These are phyloP conservation scores for Eurois occulta DNA, from an alignment of 2,888 invertebrate species.

Conservation along the genomic window DNA sequence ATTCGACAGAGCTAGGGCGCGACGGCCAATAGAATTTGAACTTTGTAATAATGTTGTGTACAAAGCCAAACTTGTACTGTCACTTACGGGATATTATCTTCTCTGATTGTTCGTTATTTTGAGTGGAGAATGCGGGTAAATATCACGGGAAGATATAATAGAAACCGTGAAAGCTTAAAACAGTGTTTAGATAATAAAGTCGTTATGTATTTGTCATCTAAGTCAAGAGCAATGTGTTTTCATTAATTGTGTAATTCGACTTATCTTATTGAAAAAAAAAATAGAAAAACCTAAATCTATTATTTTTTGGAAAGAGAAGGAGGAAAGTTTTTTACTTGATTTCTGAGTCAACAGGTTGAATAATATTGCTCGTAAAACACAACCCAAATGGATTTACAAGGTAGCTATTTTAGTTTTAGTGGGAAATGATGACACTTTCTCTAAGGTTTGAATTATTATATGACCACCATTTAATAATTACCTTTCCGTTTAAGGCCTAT, in stretches of 20 bases:
- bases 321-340: background rate
- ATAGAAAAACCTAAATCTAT: background rate
- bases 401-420: background rate
- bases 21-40: fast-evolving
- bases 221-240: background rate
- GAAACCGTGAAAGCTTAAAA: no score
- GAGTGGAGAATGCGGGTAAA: no score
- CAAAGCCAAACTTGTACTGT: no score
- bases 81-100: no score
- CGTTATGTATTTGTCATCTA: background rate
- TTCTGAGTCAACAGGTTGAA: background rate
- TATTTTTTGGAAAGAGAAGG: background rate
- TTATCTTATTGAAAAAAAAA: background rate
- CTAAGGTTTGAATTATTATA: background rate
- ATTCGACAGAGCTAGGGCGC: background rate
- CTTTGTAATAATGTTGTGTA: no score
- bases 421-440: background rate
- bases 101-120: no score
- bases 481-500: background rate
- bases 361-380: background rate
- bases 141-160: no score
- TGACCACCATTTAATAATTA: background rate
- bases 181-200: background rate
- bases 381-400: background rate
- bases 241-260: background rate